Evolutionary conservation across 2,888 invertebrate species (phyloP).

Genomic region (Eilema depressum): DNA sequence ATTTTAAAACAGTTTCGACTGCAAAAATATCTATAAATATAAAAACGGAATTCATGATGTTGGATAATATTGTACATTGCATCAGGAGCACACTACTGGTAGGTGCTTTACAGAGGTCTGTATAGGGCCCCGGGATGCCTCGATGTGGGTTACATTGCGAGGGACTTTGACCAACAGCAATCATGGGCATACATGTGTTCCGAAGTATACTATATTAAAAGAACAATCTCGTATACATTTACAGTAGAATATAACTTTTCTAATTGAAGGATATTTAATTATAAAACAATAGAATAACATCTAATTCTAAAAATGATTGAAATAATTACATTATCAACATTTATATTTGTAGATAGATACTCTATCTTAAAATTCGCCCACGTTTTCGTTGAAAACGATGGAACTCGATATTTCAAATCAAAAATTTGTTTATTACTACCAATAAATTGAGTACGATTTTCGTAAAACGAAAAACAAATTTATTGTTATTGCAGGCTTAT

Average conservation of each 20-base stretch:
- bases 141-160: conserved; percentile 35
- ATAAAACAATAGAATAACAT: background rate
- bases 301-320: too few relatives aligned
- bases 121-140: conserved; percentile 40
- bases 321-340: too few relatives aligned
- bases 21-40: conserved; percentile 28
- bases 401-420: background rate
- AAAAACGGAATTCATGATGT: conserved; percentile 35
- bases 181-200: conserved; percentile 6
- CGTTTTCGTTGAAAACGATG: background rate
- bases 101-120: conserved; percentile 58
- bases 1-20: conserved; percentile 28
- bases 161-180: conserved; percentile 40
- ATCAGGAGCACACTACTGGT: conserved; percentile 44
- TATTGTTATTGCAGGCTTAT: background rate
- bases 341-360: too few relatives aligned
- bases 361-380: too few relatives aligned
- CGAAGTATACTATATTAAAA: conserved; percentile 24
- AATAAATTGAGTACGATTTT: background rate
- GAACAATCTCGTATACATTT: background rate
- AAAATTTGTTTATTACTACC: background rate
- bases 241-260: background rate
- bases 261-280: background rate
- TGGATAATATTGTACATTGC: conserved; percentile 26
- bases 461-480: background rate